Evolutionary conservation across 2,888 invertebrate genomes (phyloP).

Genomic region (Resseliella maxima): DNA sequence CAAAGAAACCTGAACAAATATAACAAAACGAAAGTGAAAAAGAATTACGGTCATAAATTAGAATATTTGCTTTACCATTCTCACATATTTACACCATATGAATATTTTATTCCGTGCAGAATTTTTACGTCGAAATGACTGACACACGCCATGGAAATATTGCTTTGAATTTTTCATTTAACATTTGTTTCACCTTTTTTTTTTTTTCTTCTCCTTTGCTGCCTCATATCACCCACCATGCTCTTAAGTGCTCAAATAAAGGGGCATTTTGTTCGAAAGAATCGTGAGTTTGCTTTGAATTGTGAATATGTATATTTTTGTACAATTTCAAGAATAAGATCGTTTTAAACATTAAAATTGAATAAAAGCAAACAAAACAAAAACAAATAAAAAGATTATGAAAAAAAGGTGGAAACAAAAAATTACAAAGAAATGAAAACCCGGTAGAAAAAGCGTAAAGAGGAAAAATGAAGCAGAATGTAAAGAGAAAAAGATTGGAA

Average conservation of each 20-base stretch:
- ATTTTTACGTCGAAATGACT: not conserved
- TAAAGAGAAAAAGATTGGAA: too few species aligned
- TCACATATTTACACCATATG: slow-evolving; percentile 9
- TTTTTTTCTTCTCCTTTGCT: not conserved
- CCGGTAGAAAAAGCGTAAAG: too few species aligned
- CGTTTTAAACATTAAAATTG: too few species aligned
- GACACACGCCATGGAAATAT: slow-evolving; percentile 4
- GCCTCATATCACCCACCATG: not conserved
- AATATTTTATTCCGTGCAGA: not conserved
- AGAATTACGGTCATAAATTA: slow-evolving; percentile 41
- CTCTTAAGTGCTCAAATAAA: not conserved
- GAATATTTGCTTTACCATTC: slow-evolving; percentile 1
- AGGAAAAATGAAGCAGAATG: too few species aligned
- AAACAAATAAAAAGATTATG: not conserved
- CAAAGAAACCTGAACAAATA: not conserved
- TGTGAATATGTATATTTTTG: too few species aligned
- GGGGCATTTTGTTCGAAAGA: too few species aligned
- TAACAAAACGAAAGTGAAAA: slow-evolving; percentile 15
- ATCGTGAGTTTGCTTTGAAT: too few species aligned
- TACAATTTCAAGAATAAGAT: too few species aligned
- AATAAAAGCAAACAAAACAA: too few species aligned
- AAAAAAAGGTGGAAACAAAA: too few species aligned
- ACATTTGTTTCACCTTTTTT: not conserved
- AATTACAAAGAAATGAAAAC: too few species aligned
- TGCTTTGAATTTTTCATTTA: not conserved